A percentile compares a stretch with the other conserved stretches of the same genome.
Conservation (phyloP, 2,888 invertebrate species). For the Chesias legatella region DNA sequence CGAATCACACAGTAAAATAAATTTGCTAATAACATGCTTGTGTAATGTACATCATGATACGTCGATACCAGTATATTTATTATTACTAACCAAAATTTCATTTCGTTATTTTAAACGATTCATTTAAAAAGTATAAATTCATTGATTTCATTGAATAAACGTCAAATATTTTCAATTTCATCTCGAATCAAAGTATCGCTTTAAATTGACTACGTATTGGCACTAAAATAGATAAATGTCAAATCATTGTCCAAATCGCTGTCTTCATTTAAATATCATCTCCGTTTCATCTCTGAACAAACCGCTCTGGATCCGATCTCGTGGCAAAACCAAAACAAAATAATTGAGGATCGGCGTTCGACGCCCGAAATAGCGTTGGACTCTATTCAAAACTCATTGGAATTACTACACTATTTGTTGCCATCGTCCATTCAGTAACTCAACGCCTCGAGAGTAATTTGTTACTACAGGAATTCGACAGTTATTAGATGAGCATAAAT, state of each 20-base stretch:
- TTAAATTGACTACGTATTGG: conserved; percentile 20
- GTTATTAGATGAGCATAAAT: conserved; percentile 64
- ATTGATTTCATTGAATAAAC: conserved; percentile 2
- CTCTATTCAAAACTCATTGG: conserved; percentile 78
- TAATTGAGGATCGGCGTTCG: conserved; percentile 65
- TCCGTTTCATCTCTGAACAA: conserved; percentile 23
- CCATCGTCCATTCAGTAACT: conserved; percentile 75
- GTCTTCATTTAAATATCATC: conserved; percentile 18
- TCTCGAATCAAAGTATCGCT: conserved; percentile 10
- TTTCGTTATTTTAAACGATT: conserved; percentile 6
- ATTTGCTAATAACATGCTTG: too few species aligned
- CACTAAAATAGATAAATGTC: conserved; percentile 25
- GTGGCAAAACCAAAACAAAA: conserved; percentile 61
- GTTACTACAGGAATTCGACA: conserved; percentile 62
- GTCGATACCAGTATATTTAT: too few species aligned
- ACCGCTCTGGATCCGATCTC: conserved; percentile 51
- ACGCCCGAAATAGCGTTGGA: conserved; percentile 76
- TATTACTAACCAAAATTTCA: too few species aligned
- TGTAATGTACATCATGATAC: too few species aligned
- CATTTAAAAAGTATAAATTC: conserved; percentile 6
- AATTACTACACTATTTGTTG: conserved; percentile 76
- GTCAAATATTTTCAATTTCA: conserved; percentile 14
- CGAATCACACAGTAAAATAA: too few species aligned
- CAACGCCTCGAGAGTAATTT: conserved; percentile 65
- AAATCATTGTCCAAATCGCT: conserved; percentile 21